Conservation (phyloP, 2,113 vertebrate genomes). For the Saccopteryx leptura region DNA sequence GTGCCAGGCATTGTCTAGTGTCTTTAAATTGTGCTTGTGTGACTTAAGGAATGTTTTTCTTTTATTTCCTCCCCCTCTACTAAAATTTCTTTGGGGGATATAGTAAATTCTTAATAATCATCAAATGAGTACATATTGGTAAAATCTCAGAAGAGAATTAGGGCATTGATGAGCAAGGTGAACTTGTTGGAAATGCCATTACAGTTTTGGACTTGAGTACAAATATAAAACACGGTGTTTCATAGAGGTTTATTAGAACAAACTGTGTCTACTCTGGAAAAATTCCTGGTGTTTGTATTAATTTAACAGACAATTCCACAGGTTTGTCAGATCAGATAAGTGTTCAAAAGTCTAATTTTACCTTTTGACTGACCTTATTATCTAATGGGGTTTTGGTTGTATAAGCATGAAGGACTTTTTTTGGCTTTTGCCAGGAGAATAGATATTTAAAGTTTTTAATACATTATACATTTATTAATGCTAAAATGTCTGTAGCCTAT, state of each 20-base stretch:
- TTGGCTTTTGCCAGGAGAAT: conserved; percentile 59
- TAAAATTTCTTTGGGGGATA: conserved; percentile 42
- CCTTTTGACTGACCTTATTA: conserved; percentile 64
- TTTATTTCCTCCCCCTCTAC: conserved; percentile 30
- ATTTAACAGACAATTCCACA: conserved; percentile 59
- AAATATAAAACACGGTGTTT: background rate
- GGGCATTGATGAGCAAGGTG: background rate
- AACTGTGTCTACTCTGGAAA: conserved; percentile 42
- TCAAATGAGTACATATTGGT: background rate
- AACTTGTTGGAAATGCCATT: conserved; percentile 2
- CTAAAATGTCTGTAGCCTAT: conserved; percentile 41
- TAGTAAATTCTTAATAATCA: conserved; percentile 16
- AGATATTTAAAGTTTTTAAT: conserved; percentile 61
- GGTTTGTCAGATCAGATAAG: conserved; percentile 28
- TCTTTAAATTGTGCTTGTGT: conserved; percentile 2
- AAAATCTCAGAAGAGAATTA: background rate
- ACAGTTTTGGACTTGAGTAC: background rate
- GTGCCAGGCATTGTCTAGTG: background rate
- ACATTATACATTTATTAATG: conserved; percentile 46
- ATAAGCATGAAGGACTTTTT: conserved; percentile 65
- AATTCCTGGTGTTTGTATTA: conserved; percentile 23
- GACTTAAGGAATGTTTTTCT: background rate
- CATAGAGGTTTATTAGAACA: background rate
- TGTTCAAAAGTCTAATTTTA: conserved; percentile 7
- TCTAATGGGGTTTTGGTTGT: conserved; percentile 8